Base-by-base conservation (phyloP, 2,113 vertebrate species). In the Nothoprocta perdicaria region DNA sequence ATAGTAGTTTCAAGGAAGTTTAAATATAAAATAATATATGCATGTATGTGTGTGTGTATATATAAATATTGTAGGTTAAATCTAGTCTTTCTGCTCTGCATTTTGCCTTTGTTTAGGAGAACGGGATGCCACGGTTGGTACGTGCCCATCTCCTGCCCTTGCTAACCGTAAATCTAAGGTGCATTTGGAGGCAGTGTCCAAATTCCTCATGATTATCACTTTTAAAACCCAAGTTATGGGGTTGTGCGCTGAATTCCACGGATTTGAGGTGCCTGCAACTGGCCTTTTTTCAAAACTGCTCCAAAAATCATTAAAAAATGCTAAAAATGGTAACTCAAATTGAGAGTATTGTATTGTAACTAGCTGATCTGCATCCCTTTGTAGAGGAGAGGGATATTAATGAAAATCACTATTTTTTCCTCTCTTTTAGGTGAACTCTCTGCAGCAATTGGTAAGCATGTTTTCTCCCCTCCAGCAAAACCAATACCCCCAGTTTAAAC, bases 401-500 rank as follows among this genome's bases (percentile, higher is more conserved):
- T 31, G 4, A 52, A 43, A 68, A 12, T 7, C 9, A 3, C 4
- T 9, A 2, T 55, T 22, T 12, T 35, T 53, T 48, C 48, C 43
- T 23, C 15, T 12, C 16, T 7, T n/a, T 5, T 31, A 86, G 84
- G 21, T 5, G 74, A 69, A 11, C 55, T 86, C 9, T 45, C 74
- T 16, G 65, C 55, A n/a, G 84, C 69, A 62, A 38, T 62, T 1
- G 31, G 84, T 86, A 27, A 61, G 84, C 31, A 13, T 46, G 23
- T 41, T 31, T 41, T 23, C 33, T 14, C 13, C 82, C n/a, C 21
- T 23, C 72, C 22, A 14, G 8, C 17, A 29, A 57, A 35, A 14
- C 31, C 24, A 65, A 31, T 12, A 9, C 0, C 4, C 1, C 2
- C 14, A 2, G 8, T 23, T 50, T 12, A 5, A 5, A 38, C 35